phyloP scores from a whole-genome alignment of 2,888 invertebrate genomes.

The Allophyes oxyacanthae region DNA sequence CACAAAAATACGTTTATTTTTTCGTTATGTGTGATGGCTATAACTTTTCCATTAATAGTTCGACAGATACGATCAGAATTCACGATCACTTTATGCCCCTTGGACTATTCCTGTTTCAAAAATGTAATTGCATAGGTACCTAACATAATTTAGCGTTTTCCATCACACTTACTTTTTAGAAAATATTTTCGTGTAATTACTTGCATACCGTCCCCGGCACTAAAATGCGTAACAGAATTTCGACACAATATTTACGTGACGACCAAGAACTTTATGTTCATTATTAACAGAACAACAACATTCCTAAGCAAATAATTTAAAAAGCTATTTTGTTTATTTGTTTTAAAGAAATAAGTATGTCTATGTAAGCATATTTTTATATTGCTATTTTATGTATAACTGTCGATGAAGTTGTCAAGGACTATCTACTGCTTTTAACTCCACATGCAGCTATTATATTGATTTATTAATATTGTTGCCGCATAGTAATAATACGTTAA shows the following conservation, averaged over 20 bases:
- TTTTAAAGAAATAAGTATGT: neutral
- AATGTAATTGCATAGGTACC: too few species aligned
- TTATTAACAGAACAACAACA: constrained; percentile 3
- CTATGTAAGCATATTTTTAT: too few species aligned
- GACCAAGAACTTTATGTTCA: neutral
- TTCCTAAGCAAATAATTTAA: neutral
- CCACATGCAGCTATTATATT: constrained; percentile 18
- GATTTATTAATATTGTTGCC: constrained; percentile 16
- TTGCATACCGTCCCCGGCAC: constrained; percentile 22
- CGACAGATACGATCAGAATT: too few species aligned
- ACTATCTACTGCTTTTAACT: constrained; percentile 16
- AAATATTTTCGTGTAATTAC: constrained; percentile 24
- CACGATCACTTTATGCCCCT: too few species aligned
- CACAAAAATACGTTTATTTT: neutral
- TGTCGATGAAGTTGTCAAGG: neutral
- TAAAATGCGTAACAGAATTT: constrained; percentile 17
- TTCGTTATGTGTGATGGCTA: neutral
- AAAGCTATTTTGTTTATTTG: neutral
- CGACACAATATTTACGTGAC: neutral
- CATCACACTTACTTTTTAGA: neutral
- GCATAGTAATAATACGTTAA: constrained; percentile 1
- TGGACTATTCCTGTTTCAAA: too few species aligned
- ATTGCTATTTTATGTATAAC: neutral
- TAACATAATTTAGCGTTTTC: too few species aligned
- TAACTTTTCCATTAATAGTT: too few species aligned